Percentiles rank a stretch among this genome's conserved stretches.
phyloP scores from a whole-genome alignment of 2,888 invertebrate genomes.

The Empis stercorea region DNA sequence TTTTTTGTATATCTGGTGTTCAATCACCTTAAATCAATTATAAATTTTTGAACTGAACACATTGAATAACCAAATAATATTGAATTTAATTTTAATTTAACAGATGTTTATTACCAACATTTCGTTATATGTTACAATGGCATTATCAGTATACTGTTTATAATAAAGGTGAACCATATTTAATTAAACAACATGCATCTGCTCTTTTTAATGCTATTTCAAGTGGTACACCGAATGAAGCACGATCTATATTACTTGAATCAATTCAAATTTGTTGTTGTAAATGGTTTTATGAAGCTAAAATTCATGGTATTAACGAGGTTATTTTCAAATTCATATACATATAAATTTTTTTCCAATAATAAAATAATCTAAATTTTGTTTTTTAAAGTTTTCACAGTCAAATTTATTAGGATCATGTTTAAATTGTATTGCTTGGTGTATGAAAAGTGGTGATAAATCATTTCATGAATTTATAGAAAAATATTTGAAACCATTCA shows the following conservation, averaged over 20 bases:
- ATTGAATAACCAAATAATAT: too few species aligned
- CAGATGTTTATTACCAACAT: constrained; percentile 30
- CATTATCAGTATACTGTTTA: constrained; percentile 31
- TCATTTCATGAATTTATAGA: constrained; percentile 22
- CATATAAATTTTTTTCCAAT: too few species aligned
- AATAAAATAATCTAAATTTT: too few species aligned
- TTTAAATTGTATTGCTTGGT: constrained; percentile 26
- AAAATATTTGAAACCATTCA: constrained; percentile 26
- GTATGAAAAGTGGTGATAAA: constrained; percentile 16
- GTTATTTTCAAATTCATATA: too few species aligned
- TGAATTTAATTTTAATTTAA: neutral
- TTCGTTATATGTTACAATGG: constrained; percentile 34
- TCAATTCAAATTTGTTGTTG: constrained; percentile 28
- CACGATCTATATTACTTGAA: constrained; percentile 21
- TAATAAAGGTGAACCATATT: constrained; percentile 27
- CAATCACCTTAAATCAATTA: too few species aligned
- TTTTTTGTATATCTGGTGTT: too few species aligned
- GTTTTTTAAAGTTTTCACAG: constrained; percentile 27
- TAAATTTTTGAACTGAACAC: too few species aligned
- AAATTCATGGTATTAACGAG: constrained; percentile 23
- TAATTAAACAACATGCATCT: constrained; percentile 34
- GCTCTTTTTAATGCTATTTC: constrained; percentile 27
- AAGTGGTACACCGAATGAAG: constrained; percentile 24
- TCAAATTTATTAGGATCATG: constrained; percentile 27
- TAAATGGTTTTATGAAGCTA: constrained; percentile 30